phyloP scores from a whole-genome alignment of 2,888 invertebrate species.

The Criorhina ranunculi region DNA sequence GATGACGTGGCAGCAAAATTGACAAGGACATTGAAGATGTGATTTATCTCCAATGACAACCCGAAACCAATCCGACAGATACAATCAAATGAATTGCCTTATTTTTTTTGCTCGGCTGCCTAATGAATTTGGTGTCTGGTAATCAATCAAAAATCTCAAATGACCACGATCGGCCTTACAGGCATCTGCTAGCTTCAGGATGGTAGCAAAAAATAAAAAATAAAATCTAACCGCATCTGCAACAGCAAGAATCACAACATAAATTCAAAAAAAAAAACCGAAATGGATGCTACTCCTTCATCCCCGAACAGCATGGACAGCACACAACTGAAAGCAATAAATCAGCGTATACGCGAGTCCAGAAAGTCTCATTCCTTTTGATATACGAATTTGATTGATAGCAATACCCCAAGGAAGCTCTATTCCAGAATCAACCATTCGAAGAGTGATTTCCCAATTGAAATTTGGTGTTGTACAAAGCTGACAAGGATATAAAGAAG shows the following conservation, averaged over 20 bases:
- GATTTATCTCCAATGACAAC: constrained; percentile 77
- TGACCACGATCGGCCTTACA: constrained; percentile 72
- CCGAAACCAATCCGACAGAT: constrained; percentile 28
- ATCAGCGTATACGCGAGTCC: constrained; percentile 65
- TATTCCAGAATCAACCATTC: constrained; percentile 62
- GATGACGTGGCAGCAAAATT: constrained; percentile 79
- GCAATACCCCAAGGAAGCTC: constrained; percentile 70
- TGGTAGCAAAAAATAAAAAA: constrained; percentile 78
- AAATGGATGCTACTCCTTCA: constrained; percentile 64
- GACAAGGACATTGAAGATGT: constrained; percentile 78
- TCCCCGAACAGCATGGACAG: constrained; percentile 77
- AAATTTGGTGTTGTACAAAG: constrained; percentile 77
- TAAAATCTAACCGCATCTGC: constrained; percentile 79
- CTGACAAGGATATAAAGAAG: constrained; percentile 76
- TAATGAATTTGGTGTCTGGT: constrained; percentile 78
- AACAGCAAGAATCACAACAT: constrained; percentile 78
- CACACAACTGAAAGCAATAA: constrained; percentile 78
- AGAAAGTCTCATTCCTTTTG: constrained; percentile 78
- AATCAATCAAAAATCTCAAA: constrained; percentile 78
- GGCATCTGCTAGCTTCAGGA: constrained; percentile 75
- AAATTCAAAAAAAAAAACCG: constrained; percentile 78
- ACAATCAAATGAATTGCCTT: not conserved
- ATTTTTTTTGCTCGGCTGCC: constrained; percentile 39
- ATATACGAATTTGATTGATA: constrained; percentile 80
- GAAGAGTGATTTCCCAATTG: constrained; percentile 77